Evolutionary conservation across 2,888 invertebrate species (phyloP).

Genomic region (Xylocampa areola): DNA sequence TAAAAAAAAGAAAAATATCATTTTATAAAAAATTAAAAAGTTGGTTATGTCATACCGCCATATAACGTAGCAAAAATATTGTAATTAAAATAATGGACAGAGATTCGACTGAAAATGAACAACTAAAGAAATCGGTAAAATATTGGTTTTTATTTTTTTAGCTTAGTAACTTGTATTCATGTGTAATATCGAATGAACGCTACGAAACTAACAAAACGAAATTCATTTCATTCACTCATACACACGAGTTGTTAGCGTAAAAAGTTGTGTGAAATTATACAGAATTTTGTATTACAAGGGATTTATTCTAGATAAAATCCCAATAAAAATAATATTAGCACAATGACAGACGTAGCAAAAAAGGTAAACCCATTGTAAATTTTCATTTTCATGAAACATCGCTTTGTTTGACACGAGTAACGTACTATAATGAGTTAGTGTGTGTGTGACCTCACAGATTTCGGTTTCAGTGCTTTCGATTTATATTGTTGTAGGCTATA

Average conservation of each 20-base stretch:
- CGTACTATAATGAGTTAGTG: slow-evolving; percentile 73
- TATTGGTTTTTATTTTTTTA: slow-evolving; percentile 43
- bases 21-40: slow-evolving; percentile 48
- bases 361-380: slow-evolving; percentile 75
- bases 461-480: slow-evolving; percentile 51
- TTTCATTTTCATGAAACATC: slow-evolving; percentile 56
- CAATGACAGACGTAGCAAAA: slow-evolving; percentile 85
- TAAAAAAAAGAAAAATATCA: slow-evolving; percentile 27
- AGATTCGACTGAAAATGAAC: slow-evolving; percentile 44
- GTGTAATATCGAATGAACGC: slow-evolving; percentile 56
- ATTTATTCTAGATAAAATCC: slow-evolving; percentile 54
- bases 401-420: slow-evolving; percentile 75
- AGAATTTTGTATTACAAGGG: slow-evolving; percentile 58
- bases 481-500: slow-evolving; percentile 30
- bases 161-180: slow-evolving; percentile 34
- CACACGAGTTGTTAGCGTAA: slow-evolving; percentile 68
- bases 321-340: slow-evolving; percentile 59
- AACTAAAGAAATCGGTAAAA: slow-evolving; percentile 50
- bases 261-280: slow-evolving; percentile 58
- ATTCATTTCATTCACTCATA: slow-evolving; percentile 68
- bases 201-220: slow-evolving; percentile 48
- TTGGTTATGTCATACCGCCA: slow-evolving; percentile 39
- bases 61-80: slow-evolving; percentile 47
- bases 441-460: slow-evolving; percentile 75
- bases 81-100: slow-evolving; percentile 53